A percentile compares a stretch with the other conserved stretches of the same genome.
These are phyloP conservation scores for Melanotaenia nigrans DNA, from an alignment of 2,797 vertebrate genomes.

Conservation along the genomic window DNA sequence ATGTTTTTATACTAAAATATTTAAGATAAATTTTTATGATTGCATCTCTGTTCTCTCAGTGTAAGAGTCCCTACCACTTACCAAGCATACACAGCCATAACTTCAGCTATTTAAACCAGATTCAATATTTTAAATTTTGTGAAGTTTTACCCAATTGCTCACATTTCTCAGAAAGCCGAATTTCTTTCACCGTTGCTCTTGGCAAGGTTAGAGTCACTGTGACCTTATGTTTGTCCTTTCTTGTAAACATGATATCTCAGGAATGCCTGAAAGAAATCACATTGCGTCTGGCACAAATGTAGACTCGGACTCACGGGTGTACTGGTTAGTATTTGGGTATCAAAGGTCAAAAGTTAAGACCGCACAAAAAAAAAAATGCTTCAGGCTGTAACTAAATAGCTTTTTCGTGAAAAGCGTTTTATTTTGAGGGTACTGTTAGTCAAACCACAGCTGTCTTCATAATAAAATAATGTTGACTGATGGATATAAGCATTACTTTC, in stretches of 20 bases:
- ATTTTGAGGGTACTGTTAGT: neutral
- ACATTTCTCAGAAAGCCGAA: neutral
- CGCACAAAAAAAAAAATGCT: neutral
- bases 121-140: neutral
- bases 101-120: neutral
- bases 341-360: constrained; percentile 9
- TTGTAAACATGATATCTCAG: neutral
- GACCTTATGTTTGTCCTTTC: constrained; percentile 1
- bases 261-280: constrained; percentile 3
- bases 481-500: neutral
- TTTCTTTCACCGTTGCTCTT: neutral
- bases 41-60: no score
- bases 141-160: neutral
- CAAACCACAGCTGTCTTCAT: neutral
- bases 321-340: neutral
- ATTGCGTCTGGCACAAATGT: constrained; percentile 17
- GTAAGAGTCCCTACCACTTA: neutral
- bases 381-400: neutral
- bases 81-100: neutral
- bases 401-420: constrained; percentile 1
- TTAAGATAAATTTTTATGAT: no score
- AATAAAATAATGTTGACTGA: constrained; percentile 8
- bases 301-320: constrained; percentile 1
- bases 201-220: constrained; percentile 4
- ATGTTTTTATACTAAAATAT: neutral